phyloP scores from a whole-genome alignment of 2,113 vertebrate genomes.

The Aldabrachelys gigantea region DNA sequence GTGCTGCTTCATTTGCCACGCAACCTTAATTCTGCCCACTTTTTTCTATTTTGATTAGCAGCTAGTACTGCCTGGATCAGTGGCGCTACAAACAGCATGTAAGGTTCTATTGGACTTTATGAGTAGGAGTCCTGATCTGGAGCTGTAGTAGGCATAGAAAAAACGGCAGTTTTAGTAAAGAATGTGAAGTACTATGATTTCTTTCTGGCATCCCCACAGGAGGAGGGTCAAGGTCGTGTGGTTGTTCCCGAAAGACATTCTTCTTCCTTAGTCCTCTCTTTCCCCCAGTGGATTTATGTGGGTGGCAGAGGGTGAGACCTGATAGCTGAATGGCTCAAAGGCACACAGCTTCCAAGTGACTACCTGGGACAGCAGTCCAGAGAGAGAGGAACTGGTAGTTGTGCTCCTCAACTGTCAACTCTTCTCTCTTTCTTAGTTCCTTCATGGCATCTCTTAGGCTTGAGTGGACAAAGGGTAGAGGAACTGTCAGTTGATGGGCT shows the following conservation, averaged over 20 bases:
- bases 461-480: background rate
- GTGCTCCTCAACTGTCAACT: fast-evolving
- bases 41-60: fast-evolving
- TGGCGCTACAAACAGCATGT: fast-evolving
- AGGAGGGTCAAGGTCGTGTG: fast-evolving
- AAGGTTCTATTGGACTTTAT: background rate
- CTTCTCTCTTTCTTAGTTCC: background rate
- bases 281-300: background rate
- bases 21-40: background rate
- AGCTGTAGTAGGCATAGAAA: fast-evolving
- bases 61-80: no score
- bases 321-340: background rate
- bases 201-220: background rate
- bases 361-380: fast-evolving
- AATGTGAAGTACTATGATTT: no score
- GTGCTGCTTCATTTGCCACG: background rate
- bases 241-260: fast-evolving
- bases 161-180: fast-evolving
- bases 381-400: background rate
- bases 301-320: fast-evolving
- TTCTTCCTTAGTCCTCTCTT: fast-evolving
- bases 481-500: background rate
- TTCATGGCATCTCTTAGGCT: fast-evolving
- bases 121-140: background rate
- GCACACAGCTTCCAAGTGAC: background rate